These are phyloP conservation scores for Bradypodion ventrale DNA, from an alignment of 2,797 vertebrate species.

Conservation along the genomic window DNA sequence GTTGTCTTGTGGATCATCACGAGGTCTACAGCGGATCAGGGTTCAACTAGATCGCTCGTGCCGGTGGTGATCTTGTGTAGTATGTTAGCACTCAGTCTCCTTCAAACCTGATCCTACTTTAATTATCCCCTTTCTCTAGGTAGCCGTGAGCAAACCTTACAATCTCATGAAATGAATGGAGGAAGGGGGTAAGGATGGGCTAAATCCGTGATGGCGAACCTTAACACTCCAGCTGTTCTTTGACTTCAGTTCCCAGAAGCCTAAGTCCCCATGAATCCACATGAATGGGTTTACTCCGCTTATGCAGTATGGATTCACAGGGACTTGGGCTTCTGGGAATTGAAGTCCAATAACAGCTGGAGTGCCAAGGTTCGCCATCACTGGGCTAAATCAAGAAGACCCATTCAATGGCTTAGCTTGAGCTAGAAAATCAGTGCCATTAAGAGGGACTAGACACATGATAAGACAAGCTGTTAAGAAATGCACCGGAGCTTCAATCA, in stretches of 20 bases:
- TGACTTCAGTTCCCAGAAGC: too few relatives aligned
- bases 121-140: background rate
- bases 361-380: too few relatives aligned
- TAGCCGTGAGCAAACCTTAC: slow-evolving; percentile 45
- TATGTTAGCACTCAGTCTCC: background rate
- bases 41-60: too few relatives aligned
- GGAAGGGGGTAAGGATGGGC: too few relatives aligned
- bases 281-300: too few relatives aligned
- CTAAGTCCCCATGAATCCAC: too few relatives aligned
- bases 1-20: background rate
- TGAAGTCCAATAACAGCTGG: too few relatives aligned
- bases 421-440: background rate
- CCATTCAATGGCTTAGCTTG: rapidly evolving
- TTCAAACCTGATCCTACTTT: background rate
- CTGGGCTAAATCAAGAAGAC: background rate
- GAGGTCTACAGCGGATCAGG: rapidly evolving
- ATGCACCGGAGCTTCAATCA: slow-evolving; percentile 29
- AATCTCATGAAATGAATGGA: background rate
- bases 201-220: too few relatives aligned
- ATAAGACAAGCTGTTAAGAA: slow-evolving; percentile 24
- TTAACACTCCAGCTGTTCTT: too few relatives aligned
- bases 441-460: slow-evolving; percentile 5
- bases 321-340: too few relatives aligned
- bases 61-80: background rate
- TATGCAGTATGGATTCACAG: too few relatives aligned